Evolutionary conservation across 1,140 invertebrate genomes (phyloP), one percentile per base, ranked within the genome.

Genomic region (Proctacanthus coquilletti): DNA sequence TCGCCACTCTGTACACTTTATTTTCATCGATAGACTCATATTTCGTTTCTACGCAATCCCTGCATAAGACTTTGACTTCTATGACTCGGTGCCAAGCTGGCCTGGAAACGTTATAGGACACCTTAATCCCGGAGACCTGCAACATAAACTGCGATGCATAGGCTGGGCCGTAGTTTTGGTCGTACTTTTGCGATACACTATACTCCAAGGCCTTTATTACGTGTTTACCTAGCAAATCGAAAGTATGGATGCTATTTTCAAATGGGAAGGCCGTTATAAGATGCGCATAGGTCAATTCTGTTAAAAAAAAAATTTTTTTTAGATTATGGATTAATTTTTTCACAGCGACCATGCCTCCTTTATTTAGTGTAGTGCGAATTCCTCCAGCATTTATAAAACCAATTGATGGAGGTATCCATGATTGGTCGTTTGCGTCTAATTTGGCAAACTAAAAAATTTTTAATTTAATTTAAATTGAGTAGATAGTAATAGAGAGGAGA

Each of bases 381-480:
- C 75, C 78, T 5, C 84, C 84, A 0, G 72, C 60, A 54, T 84
- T 84, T n/a, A n/a, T n/a, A n/a, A n/a, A n/a, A n/a, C n/a, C n/a
- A n/a, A n/a, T n/a, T n/a, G n/a, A n/a, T n/a, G n/a, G n/a, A n/a
- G n/a, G n/a, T n/a, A n/a, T n/a, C n/a, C n/a, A n/a, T n/a, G n/a
- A n/a, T n/a, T n/a, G n/a, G n/a, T n/a, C n/a, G n/a, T n/a, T n/a
- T n/a, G n/a, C n/a, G n/a, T n/a, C n/a, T n/a, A n/a, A n/a, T n/a
- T n/a, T n/a, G n/a, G n/a, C n/a, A n/a, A n/a, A n/a, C n/a, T n/a
- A n/a, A n/a, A n/a, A n/a, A n/a, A n/a, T n/a, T n/a, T n/a, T n/a
- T n/a, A n/a, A n/a, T n/a, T n/a, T n/a, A n/a, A n/a, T n/a, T n/a
- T n/a, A n/a, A n/a, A n/a, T n/a, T n/a, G n/a, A n/a, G n/a, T n/a